Conservation (phyloP, 92 coral and sea anemone genomes). For the Phenganax stokvisi region DNA sequence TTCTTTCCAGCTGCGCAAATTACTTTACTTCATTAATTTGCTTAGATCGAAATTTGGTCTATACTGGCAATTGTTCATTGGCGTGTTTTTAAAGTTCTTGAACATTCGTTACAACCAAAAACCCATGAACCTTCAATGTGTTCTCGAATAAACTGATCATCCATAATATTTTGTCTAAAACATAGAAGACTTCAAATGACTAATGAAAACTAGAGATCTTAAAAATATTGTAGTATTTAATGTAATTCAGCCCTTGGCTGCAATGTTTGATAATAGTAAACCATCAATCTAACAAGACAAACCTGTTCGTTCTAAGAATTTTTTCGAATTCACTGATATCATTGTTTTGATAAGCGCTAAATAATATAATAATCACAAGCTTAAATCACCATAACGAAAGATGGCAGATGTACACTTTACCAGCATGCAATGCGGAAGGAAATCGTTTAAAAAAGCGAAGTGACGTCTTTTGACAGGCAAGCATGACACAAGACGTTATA, state of each 20-base stretch:
- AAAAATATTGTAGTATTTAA: background rate
- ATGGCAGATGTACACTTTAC: background rate
- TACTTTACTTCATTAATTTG: too few species aligned
- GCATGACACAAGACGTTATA: too few species aligned
- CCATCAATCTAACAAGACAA: background rate
- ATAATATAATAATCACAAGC: background rate
- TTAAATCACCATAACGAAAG: background rate
- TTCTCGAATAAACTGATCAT: constrained; percentile 93
- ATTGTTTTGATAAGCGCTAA: constrained; percentile 93
- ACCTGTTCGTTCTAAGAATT: constrained; percentile 94
- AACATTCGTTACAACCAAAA: background rate
- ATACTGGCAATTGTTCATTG: too few species aligned
- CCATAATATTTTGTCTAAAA: constrained; percentile 87
- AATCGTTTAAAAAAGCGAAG: background rate
- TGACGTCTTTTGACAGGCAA: too few species aligned
- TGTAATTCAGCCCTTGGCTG: background rate
- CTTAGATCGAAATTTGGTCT: too few species aligned
- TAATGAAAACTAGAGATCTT: background rate
- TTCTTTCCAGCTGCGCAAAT: too few species aligned
- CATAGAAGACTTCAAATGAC: background rate
- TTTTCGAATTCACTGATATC: constrained; percentile 99
- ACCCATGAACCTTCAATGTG: constrained; percentile 76
- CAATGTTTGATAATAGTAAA: background rate
- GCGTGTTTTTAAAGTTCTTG: background rate
- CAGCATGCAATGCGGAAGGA: background rate